Base-by-base conservation (phyloP, 2,888 invertebrate genomes). In the Dione vanillae region DNA sequence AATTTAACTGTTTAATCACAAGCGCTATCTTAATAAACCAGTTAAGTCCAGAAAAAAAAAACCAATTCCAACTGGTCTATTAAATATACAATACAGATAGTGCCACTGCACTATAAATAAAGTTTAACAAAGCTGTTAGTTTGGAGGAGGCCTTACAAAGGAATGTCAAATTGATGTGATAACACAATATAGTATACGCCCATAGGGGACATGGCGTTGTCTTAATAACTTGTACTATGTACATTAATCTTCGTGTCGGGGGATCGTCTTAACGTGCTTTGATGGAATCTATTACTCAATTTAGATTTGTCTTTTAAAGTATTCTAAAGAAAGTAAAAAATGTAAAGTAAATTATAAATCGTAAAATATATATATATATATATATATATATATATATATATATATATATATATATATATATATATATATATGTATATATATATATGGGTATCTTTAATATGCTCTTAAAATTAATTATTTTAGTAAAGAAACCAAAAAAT, bases 221-320 rank as follows among this genome's bases (percentile, higher is more conserved):
- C 59, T 47, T 66, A 45, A 69, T 75, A 73, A 76, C 72, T 72
- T 62, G 69, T 68, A 66, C 59, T 67, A 65, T 62, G 67, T 70
- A 67, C 70, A 74, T 75, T 76, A 73, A 73, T 73, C 71, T 72
- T 58, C 37, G 40, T 49, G 64, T 64, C 64, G 20, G 49, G 64
- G 64, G 64, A 64, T 64, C 20, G 61, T 43, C 64, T 51, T 49
- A 64, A 20, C 19, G 16, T 27, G 62, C 12, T 49, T 40, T 64
- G 64, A 49, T 43, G 43, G 43, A 27, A 2, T n/a, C 43, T 61
- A 20, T 59, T 61, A 61, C 27, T 45, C 45, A 61, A 43, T 61
- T 61, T 27, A 45, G 27, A 45, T 61, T 61, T 45, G 27, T 43
- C 20, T 27, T 45, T 61, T 43, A 43, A 27, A 59, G 14, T 27